Base-by-base conservation (phyloP, 2,113 vertebrate genomes). In the Herpailurus yagouaroundi region DNA sequence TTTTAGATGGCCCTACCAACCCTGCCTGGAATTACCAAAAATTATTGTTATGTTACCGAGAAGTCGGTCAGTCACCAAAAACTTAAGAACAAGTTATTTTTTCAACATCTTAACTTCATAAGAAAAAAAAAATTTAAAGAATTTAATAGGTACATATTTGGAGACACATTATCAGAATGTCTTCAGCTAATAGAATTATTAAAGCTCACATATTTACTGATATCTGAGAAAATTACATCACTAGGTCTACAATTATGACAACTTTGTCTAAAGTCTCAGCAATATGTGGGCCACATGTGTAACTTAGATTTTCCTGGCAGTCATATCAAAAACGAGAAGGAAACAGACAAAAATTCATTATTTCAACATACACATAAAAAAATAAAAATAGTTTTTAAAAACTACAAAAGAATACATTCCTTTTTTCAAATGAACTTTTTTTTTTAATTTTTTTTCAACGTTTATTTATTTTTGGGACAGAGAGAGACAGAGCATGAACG, bases 51-150 rank as follows among this genome's bases (percentile, higher is more conserved):
- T n/a, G 21, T 81, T 38, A 74, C 27, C 12, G 64, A 85, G 64
- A 80, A 74, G n/a, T 79, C 19, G 73, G 64, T 95, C 19, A 27
- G 10, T 88, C 38, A 81, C 27, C 63, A 83, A 92, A 97, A 13
- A 84, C 5, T 79, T 84, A 79, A 79, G 66, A 96, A 18, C 7
- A 94, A 77, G 83, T 79, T 91, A 13, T 88, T 36, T 77, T 91
- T 91, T 36, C 48, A 76, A 82, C 16, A 16, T 13, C 11, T 66
- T 79, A 83, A 7, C 63, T 83, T 82, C n/a, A 50, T 48, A 12
- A 88, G 23, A 31, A 60, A 64, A 45, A 57, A 3, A 11, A 21
- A 14, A 27, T 48, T 41, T 36, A 19, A 41, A 18, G 33, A 31
- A 63, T 60, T 50, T 36, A 45, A 69, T 29, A 52, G 14, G 38